Evolutionary conservation across 1,140 invertebrate genomes (phyloP).

Genomic region (Littorina saxatilis): DNA sequence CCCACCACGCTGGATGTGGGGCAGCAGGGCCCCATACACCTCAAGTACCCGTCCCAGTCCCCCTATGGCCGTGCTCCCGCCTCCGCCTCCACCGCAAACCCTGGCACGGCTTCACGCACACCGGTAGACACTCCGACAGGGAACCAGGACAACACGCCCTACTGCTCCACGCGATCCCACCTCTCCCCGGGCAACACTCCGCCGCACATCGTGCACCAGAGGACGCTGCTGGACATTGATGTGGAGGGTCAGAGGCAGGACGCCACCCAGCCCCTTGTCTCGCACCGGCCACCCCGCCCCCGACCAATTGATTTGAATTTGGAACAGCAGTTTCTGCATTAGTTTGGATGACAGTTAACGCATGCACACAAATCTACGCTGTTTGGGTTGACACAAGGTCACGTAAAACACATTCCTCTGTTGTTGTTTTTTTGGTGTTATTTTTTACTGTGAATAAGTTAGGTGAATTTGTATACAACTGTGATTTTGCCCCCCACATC

Average conservation of each 20-base stretch:
- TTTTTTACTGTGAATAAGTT: too few relatives aligned
- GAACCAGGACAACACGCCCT: conserved; percentile 58
- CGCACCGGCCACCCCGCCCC: conserved; percentile 44
- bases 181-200: conserved; percentile 72
- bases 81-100: conserved; percentile 44
- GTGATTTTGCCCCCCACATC: too few relatives aligned
- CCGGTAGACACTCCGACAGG: conserved; percentile 40
- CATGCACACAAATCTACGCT: too few relatives aligned
- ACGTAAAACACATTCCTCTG: too few relatives aligned
- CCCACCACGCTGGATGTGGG: conserved; percentile 83
- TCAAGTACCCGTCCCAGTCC: conserved; percentile 49
- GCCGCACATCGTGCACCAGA: conserved; percentile 72
- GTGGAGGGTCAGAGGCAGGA: conserved; percentile 83
- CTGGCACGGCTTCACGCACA: conserved; percentile 21
- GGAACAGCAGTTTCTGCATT: conserved; percentile 44
- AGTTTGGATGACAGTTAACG: too few relatives aligned
- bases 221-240: conserved; percentile 80
- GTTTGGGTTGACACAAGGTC: too few relatives aligned
- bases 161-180: conserved; percentile 67
- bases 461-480: too few relatives aligned
- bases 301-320: conserved; percentile 35
- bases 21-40: conserved; percentile 39
- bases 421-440: too few relatives aligned
- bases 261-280: conserved; percentile 79
- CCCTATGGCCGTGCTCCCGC: conserved; percentile 47